Conservation (phyloP, 1,140 invertebrate genomes). For the Drosophila yakuba region DNA sequence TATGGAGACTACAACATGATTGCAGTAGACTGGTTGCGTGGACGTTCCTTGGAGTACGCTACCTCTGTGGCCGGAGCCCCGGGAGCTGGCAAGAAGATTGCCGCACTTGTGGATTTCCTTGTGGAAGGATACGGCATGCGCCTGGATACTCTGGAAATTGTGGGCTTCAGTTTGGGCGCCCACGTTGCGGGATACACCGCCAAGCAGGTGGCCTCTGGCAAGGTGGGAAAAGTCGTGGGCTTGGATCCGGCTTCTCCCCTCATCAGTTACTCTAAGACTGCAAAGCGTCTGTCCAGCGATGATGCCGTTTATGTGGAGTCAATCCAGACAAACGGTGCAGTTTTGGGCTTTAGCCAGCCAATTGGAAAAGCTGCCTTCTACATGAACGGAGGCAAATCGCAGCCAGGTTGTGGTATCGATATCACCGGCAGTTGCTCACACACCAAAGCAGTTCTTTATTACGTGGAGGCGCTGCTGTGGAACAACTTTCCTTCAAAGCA, state of each 20-base stretch:
- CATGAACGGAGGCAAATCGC: slow-evolving; percentile 72
- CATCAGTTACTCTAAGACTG: slow-evolving; percentile 82
- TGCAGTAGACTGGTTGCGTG: slow-evolving; percentile 87
- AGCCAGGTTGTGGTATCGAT: slow-evolving; percentile 86
- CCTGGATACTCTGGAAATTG: slow-evolving; percentile 86
- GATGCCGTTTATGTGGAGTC: slow-evolving; percentile 90
- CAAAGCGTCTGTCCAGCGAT: slow-evolving; percentile 87
- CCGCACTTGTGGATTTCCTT: slow-evolving; percentile 85
- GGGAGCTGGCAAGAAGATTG: slow-evolving; percentile 78
- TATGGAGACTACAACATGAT: slow-evolving; percentile 86
- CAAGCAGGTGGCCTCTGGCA: slow-evolving; percentile 59
- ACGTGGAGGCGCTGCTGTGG: slow-evolving; percentile 63
- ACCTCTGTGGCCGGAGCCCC: slow-evolving; percentile 77
- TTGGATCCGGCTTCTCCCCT: slow-evolving; percentile 86
- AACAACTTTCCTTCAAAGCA: slow-evolving; percentile 55
- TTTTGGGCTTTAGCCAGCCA: slow-evolving; percentile 78
- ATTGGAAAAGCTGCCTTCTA: slow-evolving; percentile 64
- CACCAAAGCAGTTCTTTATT: slow-evolving; percentile 64
- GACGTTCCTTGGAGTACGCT: slow-evolving; percentile 85
- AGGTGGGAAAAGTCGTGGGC: slow-evolving; percentile 83
- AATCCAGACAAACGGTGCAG: slow-evolving; percentile 89
- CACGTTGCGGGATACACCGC: slow-evolving; percentile 88
- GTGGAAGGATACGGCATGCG: slow-evolving; percentile 84
- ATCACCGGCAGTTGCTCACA: slow-evolving; percentile 84
- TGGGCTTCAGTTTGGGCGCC: slow-evolving; percentile 89